Evolutionary conservation across 2,113 vertebrate genomes (phyloP).

Genomic region (Trinectes maculatus): DNA sequence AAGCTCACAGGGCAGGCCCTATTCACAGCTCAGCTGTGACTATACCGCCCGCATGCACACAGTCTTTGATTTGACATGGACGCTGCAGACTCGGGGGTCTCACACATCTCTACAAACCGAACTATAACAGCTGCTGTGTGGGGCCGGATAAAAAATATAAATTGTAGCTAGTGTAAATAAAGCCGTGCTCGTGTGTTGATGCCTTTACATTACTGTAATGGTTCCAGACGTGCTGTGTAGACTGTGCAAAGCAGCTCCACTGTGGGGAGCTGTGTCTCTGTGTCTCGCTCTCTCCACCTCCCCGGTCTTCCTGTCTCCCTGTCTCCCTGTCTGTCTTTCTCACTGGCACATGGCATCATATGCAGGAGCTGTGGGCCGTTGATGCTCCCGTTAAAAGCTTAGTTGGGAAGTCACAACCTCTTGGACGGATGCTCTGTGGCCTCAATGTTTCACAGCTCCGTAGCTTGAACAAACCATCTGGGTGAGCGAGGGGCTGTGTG

Average conservation of each 20-base stretch:
- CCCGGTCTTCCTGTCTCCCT: constrained; percentile 12
- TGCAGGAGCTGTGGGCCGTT: constrained; percentile 63
- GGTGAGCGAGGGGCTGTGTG: neutral
- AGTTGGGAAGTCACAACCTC: constrained; percentile 72
- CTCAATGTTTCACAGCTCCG: constrained; percentile 63
- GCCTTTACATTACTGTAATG: constrained; percentile 5
- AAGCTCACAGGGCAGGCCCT: constrained; percentile 35
- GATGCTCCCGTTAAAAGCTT: constrained; percentile 77
- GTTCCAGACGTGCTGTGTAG: constrained; percentile 6
- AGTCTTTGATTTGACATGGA: constrained; percentile 9
- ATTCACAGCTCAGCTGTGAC: constrained; percentile 15
- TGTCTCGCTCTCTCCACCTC: constrained; percentile 9
- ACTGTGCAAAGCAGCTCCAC: constrained; percentile 70
- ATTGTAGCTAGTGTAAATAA: constrained; percentile 22
- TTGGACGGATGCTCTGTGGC: constrained; percentile 67
- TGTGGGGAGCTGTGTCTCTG: constrained; percentile 81
- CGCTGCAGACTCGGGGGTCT: neutral
- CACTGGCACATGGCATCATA: constrained; percentile 52
- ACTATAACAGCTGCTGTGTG: constrained; percentile 15
- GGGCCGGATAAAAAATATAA: neutral
- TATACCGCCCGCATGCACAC: neutral
- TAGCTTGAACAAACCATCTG: constrained; percentile 60
- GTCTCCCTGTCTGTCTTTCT: constrained; percentile 33
- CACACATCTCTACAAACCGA: constrained; percentile 27
- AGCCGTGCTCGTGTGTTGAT: neutral